Evolutionary conservation across 2,888 invertebrate species (phyloP).

Genomic region (Xestia sexstrigata): DNA sequence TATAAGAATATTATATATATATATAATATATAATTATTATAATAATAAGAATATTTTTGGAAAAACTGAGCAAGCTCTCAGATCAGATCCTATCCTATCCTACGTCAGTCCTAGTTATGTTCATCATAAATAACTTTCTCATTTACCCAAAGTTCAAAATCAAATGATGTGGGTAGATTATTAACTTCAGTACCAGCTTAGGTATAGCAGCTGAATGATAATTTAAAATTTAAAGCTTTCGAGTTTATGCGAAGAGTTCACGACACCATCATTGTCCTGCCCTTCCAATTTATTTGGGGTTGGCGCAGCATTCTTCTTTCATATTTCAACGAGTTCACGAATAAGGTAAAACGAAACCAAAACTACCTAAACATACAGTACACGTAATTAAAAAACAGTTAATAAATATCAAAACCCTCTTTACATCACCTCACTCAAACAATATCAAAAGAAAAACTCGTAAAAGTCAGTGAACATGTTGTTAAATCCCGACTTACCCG

Average conservation of each 20-base stretch:
- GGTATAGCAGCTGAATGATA: background rate
- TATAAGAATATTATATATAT: too few species aligned
- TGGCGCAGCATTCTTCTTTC: background rate
- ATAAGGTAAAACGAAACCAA: background rate
- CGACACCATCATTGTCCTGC: background rate
- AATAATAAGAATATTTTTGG: background rate
- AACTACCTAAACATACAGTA: background rate
- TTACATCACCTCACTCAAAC: slow-evolving; percentile 22
- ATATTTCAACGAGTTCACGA: background rate
- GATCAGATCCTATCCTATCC: background rate
- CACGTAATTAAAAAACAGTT: background rate
- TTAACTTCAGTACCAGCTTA: background rate
- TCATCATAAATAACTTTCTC: background rate
- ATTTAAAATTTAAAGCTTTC: background rate
- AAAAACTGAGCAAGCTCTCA: background rate
- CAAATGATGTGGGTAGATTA: background rate
- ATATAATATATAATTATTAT: too few species aligned
- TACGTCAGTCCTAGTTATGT: background rate
- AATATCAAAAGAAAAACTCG: slow-evolving; percentile 35
- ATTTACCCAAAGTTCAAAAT: background rate
- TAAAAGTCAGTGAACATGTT: slow-evolving; percentile 55
- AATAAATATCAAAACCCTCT: background rate
- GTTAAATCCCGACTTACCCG: slow-evolving; percentile 69
- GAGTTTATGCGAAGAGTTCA: background rate
- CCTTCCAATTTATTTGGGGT: background rate